A percentile compares a stretch with the other conserved stretches of the same genome.
These are phyloP conservation scores for Tauraco hartlaubi DNA, from an alignment of 2,797 vertebrate genomes.

Conservation along the genomic window DNA sequence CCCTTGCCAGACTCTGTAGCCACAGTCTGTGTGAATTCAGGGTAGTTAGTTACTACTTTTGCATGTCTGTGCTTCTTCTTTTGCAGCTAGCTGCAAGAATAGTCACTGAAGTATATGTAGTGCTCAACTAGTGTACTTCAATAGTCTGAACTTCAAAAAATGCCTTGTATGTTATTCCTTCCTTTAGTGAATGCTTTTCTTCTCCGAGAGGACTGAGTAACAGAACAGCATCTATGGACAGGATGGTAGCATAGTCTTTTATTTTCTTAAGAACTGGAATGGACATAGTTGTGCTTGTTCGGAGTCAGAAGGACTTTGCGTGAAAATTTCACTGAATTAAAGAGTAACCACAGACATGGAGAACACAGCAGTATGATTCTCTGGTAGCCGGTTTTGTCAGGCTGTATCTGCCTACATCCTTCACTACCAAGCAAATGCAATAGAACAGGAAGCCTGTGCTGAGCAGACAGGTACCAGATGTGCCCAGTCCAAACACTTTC, in stretches of 20 bases:
- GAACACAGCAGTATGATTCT: neutral
- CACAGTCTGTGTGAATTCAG: neutral
- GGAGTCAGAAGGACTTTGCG: neutral
- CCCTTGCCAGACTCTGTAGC: neutral
- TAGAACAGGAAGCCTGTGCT: neutral
- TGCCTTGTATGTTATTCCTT: neutral
- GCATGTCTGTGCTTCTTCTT: neutral
- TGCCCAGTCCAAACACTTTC: neutral
- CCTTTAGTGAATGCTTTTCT: neutral
- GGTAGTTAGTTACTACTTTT: slow-evolving; percentile 17
- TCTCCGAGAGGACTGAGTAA: neutral
- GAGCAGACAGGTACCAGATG: neutral
- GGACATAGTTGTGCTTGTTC: neutral
- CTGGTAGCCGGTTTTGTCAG: neutral
- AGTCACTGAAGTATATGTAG: neutral
- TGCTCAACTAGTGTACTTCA: slow-evolving; percentile 13
- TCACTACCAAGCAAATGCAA: neutral
- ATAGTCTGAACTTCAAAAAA: slow-evolving; percentile 17
- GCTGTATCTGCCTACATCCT: neutral
- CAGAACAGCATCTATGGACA: neutral
- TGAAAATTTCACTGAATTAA: neutral
- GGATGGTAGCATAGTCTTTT: neutral
- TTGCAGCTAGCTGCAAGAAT: slow-evolving; percentile 2
- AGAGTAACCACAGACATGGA: neutral
- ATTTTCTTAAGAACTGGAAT: neutral